Evolutionary conservation across 2,113 vertebrate genomes (phyloP).

Genomic region (Rhinogobius similis): DNA sequence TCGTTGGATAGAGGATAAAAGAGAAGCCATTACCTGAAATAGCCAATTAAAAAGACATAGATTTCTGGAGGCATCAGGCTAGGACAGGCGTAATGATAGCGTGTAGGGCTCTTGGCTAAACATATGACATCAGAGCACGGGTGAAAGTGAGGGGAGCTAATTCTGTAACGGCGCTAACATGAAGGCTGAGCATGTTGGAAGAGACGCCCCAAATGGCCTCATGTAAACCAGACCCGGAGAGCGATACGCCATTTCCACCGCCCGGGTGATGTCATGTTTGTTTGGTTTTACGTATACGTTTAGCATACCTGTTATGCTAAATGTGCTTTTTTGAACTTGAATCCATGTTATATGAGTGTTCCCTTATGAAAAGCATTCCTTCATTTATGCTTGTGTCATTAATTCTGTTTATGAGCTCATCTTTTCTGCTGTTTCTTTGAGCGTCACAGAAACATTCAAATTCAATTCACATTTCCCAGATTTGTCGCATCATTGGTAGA

Average conservation of each 20-base stretch:
- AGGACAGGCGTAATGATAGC: conserved; percentile 52
- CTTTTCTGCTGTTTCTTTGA: no score
- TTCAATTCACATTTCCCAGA: no score
- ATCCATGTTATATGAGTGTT: no score
- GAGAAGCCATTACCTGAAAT: conserved; percentile 49
- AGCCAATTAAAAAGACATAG: conserved; percentile 39
- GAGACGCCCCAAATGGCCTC: conserved; percentile 24
- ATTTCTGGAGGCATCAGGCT: conserved; percentile 36
- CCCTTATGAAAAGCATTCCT: no score
- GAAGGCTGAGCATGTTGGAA: conserved; percentile 38
- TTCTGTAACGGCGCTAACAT: conserved; percentile 33
- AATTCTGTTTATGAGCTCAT: no score
- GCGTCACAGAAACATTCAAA: no score
- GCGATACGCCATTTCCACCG: background rate
- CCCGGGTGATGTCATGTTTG: background rate
- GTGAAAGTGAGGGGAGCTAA: conserved; percentile 32
- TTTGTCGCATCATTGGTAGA: no score
- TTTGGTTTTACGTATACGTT: no score
- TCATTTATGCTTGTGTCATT: no score
- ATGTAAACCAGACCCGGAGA: conserved; percentile 11
- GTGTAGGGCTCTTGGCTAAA: conserved; percentile 43
- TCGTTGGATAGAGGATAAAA: conserved; percentile 61
- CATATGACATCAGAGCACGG: conserved; percentile 38
- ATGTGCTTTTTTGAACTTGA: no score
- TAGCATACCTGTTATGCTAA: background rate